Evolutionary conservation across 2,797 vertebrate genomes (phyloP).

Genomic region (Sebastiscus tertius): DNA sequence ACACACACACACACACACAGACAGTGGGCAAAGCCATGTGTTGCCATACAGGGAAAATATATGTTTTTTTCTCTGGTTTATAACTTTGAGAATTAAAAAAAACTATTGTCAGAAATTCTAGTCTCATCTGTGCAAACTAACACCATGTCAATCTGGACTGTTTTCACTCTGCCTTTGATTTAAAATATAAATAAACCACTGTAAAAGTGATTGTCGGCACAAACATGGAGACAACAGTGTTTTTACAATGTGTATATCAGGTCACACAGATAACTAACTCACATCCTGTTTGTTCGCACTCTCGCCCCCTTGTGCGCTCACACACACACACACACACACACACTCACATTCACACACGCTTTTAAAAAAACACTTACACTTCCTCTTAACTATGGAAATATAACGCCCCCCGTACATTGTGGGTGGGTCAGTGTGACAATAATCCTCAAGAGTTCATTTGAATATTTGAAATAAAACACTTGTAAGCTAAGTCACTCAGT

Average conservation of each 20-base stretch:
- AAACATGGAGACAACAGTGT: background rate
- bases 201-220: background rate
- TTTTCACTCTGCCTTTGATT: background rate
- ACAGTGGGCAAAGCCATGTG: background rate
- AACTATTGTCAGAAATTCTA: background rate
- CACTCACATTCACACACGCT: background rate
- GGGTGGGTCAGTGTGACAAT: background rate
- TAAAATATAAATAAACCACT: background rate
- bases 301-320: background rate
- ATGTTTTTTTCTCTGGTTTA: background rate
- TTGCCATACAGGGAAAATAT: background rate
- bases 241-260: background rate
- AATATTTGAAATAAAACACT: background rate
- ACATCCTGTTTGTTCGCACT: background rate
- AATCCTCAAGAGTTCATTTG: background rate
- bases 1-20: conserved; percentile 1
- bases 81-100: background rate
- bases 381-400: background rate
- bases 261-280: background rate
- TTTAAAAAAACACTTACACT: background rate
- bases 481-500: background rate
- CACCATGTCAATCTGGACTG: background rate
- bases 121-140: background rate
- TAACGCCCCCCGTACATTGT: no score
- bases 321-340: background rate